These are phyloP conservation scores for Strigamia crassipes DNA, from an alignment of 2,888 invertebrate genomes.

Conservation along the genomic window DNA sequence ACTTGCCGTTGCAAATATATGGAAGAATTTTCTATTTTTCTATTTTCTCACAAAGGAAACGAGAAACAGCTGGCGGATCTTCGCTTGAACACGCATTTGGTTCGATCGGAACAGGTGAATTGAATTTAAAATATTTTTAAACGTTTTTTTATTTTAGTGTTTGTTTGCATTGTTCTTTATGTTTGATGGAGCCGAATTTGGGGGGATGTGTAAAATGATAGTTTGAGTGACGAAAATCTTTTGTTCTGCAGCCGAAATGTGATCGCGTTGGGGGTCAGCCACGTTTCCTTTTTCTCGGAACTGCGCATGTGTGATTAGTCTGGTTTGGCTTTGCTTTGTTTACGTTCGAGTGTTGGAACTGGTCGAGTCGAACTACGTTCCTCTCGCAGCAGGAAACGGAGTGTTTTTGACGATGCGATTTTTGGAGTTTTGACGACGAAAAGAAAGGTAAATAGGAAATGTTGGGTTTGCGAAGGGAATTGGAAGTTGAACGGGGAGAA, in stretches of 20 bases:
- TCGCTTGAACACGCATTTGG: neutral
- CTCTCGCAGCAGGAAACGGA: neutral
- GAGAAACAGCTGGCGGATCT: constrained; percentile 3
- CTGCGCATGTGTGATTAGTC: neutral
- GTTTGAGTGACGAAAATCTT: neutral
- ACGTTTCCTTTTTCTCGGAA: constrained; percentile 17
- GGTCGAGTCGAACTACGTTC: neutral
- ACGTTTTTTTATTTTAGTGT: neutral
- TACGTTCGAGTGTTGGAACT: neutral
- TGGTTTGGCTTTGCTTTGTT: constrained; percentile 5
- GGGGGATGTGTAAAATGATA: constrained; percentile 7
- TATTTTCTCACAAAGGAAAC: constrained; percentile 12
- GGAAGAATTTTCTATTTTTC: neutral
- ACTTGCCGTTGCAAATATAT: neutral
- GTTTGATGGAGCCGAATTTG: neutral
- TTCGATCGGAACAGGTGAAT: constrained; percentile 8
- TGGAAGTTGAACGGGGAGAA: neutral
- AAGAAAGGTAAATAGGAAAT: neutral
- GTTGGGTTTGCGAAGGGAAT: neutral
- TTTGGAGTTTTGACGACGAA: neutral
- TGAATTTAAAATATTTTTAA: neutral
- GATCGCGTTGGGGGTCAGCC: neutral
- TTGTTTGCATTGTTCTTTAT: neutral
- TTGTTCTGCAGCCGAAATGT: neutral
- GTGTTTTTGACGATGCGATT: neutral